These are phyloP conservation scores for Argyrosomus japonicus DNA, from an alignment of 2,113 vertebrate genomes.

Conservation along the genomic window DNA sequence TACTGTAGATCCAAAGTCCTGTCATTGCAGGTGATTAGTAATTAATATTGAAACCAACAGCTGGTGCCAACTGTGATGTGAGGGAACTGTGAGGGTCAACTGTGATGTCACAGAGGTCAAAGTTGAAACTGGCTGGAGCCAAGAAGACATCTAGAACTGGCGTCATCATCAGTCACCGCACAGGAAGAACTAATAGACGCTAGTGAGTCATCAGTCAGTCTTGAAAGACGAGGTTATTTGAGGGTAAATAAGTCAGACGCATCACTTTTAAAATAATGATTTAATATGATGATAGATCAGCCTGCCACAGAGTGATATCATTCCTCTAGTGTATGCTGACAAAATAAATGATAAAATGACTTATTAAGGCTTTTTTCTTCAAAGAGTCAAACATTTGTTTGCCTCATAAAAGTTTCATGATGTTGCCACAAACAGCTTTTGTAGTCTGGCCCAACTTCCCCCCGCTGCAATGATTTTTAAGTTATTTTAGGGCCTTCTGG, in stretches of 20 bases:
- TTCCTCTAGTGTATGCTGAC: conserved; percentile 1
- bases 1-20: background rate
- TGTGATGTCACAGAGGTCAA: conserved; percentile 59
- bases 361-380: conserved; percentile 17
- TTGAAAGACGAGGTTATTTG: conserved; percentile 18
- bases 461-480: conserved; percentile 28
- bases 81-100: too few relatives aligned
- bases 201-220: conserved; percentile 42
- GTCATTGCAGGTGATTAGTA: background rate
- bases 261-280: conserved; percentile 22
- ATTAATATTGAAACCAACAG: conserved; percentile 43
- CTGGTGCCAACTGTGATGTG: conserved; percentile 56
- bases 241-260: conserved; percentile 27
- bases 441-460: conserved; percentile 19
- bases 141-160: conserved; percentile 26
- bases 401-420: conserved; percentile 29
- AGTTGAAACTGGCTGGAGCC: conserved; percentile 54
- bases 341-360: conserved; percentile 16
- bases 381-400: conserved; percentile 20
- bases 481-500: conserved; percentile 51
- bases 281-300: conserved; percentile 22
- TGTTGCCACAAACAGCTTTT: conserved; percentile 31
- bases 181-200: conserved; percentile 28
- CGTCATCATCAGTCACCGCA: conserved; percentile 52
- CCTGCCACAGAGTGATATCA: background rate